Evolutionary conservation across 2,888 invertebrate genomes (phyloP), one percentile per base, ranked within the genome.

Genomic region (Drosophila peninsularis): DNA sequence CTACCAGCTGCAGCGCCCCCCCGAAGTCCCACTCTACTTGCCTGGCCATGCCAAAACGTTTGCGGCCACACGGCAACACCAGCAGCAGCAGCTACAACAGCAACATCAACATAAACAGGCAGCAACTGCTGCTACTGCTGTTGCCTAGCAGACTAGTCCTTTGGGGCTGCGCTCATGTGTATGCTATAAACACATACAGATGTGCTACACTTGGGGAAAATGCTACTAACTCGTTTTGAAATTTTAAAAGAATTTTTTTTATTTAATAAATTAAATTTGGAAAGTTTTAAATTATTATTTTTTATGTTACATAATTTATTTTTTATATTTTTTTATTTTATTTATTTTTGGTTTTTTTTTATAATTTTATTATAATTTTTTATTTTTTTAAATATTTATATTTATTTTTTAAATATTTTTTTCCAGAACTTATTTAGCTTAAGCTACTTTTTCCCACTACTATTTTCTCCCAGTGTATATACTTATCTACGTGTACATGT

Each of bases 11-110:
- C 70, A 70, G 42, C 30, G 17, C 24, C 10, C 39, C 39, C 11
- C 10, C 24, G 0, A 30, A 7, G 1, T 5, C 17, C 11, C 58
- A 5, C 19, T 21, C 14, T 44, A 21, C 9, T n/a, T 5, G 39
- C 37, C 37, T 3, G 32, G 19, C 62, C 53, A 60, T 67, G 72
- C 72, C 75, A 76, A 77, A 75, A 77, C 67, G 67, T 75, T 75
- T 75, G 75, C 34, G 77, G 72, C 58, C 50, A 62, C 62, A 71
- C 56, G 36, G 45, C 45, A 62, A 39, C 42, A 63, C 36, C 64
- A 60, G 37, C 66, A 53, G 11, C 24, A 42, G 14, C 19, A 44
- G 2, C 30, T 10, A 10, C 30, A 30, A 10, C 30, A 30, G 30
- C 30, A 30, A 30, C 30, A 30, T 30, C 30, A 30, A 30, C 27